phyloP scores from a whole-genome alignment of 2,113 vertebrate genomes.

The Tyto alba region DNA sequence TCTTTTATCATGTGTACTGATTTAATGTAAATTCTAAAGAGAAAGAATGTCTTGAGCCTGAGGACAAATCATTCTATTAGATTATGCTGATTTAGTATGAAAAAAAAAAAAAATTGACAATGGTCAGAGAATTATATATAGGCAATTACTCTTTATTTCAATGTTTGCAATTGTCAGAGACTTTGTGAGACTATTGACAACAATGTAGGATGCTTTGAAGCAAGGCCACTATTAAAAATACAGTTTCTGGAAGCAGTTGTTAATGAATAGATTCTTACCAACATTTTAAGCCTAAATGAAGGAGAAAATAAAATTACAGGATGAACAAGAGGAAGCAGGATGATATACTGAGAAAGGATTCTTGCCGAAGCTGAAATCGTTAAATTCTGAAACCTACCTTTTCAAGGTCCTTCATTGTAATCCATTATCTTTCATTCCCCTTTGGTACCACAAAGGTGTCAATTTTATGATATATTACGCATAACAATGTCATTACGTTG shows the following conservation, averaged over 20 bases:
- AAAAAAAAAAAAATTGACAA: not conserved
- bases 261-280: not conserved
- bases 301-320: not conserved
- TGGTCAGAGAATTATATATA: not conserved
- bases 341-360: not conserved
- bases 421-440: slow-evolving; percentile 35
- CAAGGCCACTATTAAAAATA: not conserved
- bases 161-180: not conserved
- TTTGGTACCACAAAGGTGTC: slow-evolving; percentile 23
- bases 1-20: not conserved
- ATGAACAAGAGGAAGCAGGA: not conserved
- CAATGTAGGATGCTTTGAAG: not conserved
- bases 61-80: not conserved
- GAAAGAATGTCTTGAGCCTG: not conserved
- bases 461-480: slow-evolving; percentile 22
- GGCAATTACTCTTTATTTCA: not conserved
- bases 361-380: not conserved
- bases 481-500: slow-evolving; percentile 41
- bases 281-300: not conserved
- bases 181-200: not conserved
- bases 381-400: slow-evolving; percentile 9
- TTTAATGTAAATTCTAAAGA: not conserved
- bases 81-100: not conserved
- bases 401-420: slow-evolving; percentile 45
- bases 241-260: not conserved